A percentile compares a stretch with the other conserved stretches of the same genome.
These are phyloP conservation scores for Crenuchus spilurus DNA, from an alignment of 2,797 vertebrate species.

Conservation along the genomic window DNA sequence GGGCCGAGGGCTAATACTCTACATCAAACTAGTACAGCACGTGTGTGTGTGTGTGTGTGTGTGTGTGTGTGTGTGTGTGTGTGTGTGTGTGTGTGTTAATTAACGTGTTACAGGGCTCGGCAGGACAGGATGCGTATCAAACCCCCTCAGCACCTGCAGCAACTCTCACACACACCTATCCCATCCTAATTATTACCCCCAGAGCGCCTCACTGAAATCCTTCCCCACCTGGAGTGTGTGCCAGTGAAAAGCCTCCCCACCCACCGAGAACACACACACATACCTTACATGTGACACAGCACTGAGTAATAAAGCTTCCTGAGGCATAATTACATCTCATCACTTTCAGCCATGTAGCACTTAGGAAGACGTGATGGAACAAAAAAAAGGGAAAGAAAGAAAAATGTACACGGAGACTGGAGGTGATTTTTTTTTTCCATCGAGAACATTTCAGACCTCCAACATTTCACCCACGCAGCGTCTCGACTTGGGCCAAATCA, in stretches of 20 bases:
- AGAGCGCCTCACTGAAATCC: slow-evolving; percentile 43
- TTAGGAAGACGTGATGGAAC: slow-evolving; percentile 30
- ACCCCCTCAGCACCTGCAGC: slow-evolving; percentile 49
- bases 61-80: background rate
- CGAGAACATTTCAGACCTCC: slow-evolving; percentile 14
- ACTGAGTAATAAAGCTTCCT: slow-evolving; percentile 27
- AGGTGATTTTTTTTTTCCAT: slow-evolving; percentile 13
- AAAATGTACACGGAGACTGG: background rate
- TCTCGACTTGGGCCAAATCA: background rate
- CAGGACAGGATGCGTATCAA: slow-evolving; percentile 45
- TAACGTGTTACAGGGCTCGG: slow-evolving; percentile 41
- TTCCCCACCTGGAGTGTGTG: slow-evolving; percentile 45
- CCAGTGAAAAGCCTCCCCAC: slow-evolving; percentile 39
- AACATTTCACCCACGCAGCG: background rate
- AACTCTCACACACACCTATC: slow-evolving; percentile 38
- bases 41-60: background rate
- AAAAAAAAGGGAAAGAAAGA: background rate
- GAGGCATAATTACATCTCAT: slow-evolving; percentile 27
- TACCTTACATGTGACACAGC: background rate
- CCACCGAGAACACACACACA: slow-evolving; percentile 14
- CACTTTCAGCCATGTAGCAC: slow-evolving; percentile 15
- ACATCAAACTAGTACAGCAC: too few species aligned
- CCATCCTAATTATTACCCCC: slow-evolving; percentile 48
- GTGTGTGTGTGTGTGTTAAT: slow-evolving; percentile 41
- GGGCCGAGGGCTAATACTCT: too few species aligned